Conservation (phyloP, 2,888 invertebrate genomes). For the Liopterus haemorrhoidalis region DNA sequence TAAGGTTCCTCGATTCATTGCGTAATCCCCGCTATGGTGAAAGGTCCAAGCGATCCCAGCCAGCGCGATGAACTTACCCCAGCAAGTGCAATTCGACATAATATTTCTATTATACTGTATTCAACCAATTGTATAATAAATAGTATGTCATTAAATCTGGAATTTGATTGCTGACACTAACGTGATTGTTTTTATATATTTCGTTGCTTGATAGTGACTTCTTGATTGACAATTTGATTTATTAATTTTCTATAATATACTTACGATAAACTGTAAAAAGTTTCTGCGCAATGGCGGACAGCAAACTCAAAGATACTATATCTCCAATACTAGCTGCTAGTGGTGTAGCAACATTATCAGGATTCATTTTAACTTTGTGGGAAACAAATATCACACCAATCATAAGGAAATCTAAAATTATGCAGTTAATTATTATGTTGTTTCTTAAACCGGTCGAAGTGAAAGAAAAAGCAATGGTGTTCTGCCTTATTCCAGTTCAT, state of each 20-base stretch:
- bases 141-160: background rate
- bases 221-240: background rate
- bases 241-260: slow-evolving; percentile 31
- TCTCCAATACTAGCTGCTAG: slow-evolving; percentile 95
- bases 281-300: slow-evolving; percentile 75
- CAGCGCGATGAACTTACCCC: too few species aligned
- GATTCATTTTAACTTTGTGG: slow-evolving; percentile 79
- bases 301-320: slow-evolving; percentile 80
- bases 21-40: too few species aligned
- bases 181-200: background rate
- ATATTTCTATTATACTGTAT: background rate
- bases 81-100: slow-evolving; percentile 9
- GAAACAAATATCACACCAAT: slow-evolving; percentile 83
- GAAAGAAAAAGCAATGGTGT: background rate
- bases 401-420: slow-evolving; percentile 72
- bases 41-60: too few species aligned
- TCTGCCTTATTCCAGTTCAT: slow-evolving; percentile 28
- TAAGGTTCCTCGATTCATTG: too few species aligned
- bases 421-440: slow-evolving; percentile 1
- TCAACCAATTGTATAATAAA: slow-evolving; percentile 1
- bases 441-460: background rate
- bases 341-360: slow-evolving; percentile 95
- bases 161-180: background rate
- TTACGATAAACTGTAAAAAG: slow-evolving; percentile 66
- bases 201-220: background rate